Percentiles rank a stretch among this genome's conserved stretches.
Conservation (phyloP, 2,113 vertebrate species). For the Cinclus cinclus region DNA sequence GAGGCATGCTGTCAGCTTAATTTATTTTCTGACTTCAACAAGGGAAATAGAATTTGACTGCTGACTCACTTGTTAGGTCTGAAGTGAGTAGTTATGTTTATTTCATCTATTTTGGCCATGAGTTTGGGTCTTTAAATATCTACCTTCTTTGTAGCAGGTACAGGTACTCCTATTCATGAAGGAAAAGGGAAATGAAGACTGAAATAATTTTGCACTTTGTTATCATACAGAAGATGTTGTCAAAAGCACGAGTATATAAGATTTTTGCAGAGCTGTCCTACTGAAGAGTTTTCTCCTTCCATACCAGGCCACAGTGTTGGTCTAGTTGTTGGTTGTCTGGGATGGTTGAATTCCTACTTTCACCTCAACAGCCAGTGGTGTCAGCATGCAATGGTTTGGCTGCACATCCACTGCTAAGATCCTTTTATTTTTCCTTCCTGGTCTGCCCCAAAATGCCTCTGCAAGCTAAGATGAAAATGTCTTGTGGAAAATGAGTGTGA, state of each 20-base stretch:
- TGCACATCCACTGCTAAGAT: neutral
- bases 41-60: slow-evolving; percentile 33
- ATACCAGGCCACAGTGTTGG: neutral
- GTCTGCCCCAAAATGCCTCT: neutral
- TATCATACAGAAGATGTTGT: neutral
- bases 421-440: neutral
- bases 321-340: neutral
- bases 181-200: neutral
- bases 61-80: slow-evolving; percentile 54
- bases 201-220: neutral
- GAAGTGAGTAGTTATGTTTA: neutral
- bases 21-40: slow-evolving; percentile 49
- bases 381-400: neutral
- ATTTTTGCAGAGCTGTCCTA: neutral
- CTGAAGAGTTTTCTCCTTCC: neutral
- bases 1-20: slow-evolving; percentile 23
- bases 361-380: neutral
- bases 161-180: neutral
- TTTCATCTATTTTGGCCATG: neutral
- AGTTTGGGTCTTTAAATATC: neutral
- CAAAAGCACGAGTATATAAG: neutral
- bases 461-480: neutral
- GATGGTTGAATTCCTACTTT: neutral
- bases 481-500: neutral
- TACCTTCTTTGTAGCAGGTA: neutral